Percentiles rank a stretch among this genome's conserved stretches.
Evolutionary conservation across 2,113 vertebrate species (phyloP).

Genomic region (Hyperopisus bebe): DNA sequence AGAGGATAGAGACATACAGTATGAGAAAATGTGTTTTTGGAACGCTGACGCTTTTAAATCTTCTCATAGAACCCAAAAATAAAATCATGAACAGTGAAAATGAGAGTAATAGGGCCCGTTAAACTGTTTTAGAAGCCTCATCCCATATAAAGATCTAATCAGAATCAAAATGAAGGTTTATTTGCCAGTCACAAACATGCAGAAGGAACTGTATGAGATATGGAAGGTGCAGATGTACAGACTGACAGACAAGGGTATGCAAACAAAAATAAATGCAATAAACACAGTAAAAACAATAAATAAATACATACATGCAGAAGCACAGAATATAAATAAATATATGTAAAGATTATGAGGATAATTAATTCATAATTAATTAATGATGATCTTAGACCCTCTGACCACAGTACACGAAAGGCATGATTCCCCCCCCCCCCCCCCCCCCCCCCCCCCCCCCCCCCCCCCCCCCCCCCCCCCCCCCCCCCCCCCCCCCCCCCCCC

Average conservation of each 20-base stretch:
- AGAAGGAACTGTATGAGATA: neutral
- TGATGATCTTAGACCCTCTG: neutral
- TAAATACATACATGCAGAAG: neutral
- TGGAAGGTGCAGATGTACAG: neutral
- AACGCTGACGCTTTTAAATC: neutral
- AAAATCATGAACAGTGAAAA: neutral
- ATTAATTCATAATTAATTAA: neutral
- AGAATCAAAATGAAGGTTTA: neutral
- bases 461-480: no score
- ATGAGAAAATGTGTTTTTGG: neutral
- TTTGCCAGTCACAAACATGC: neutral
- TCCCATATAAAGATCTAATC: neutral
- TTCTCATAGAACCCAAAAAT: neutral
- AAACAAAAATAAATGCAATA: neutral
- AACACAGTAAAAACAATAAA: neutral
- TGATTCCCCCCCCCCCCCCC: neutral
- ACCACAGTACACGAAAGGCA: neutral
- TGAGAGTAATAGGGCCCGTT: neutral
- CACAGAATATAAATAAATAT: neutral
- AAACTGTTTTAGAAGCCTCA: neutral
- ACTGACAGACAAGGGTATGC: neutral
- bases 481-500: no score
- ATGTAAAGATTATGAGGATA: neutral
- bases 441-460: no score
- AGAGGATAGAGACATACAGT: neutral